Conservation (phyloP, 2,113 vertebrate genomes). For the Thalassarche chlororhynchos region DNA sequence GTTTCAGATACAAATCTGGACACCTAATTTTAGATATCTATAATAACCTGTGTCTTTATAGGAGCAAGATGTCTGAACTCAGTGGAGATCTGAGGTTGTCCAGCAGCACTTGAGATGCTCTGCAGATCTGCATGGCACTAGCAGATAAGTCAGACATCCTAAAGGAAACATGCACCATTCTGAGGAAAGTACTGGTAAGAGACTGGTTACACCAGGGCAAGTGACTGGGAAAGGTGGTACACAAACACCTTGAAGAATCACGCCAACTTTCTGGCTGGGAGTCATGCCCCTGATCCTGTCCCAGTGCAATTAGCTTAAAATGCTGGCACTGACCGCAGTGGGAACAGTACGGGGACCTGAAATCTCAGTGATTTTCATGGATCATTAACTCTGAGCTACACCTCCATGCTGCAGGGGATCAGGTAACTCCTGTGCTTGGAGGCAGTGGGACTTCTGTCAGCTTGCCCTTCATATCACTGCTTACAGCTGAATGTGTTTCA, state of each 20-base stretch:
- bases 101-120: neutral
- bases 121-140: neutral
- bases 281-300: neutral
- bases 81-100: neutral
- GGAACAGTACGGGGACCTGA: neutral
- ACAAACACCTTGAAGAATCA: neutral
- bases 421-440: neutral
- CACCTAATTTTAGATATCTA: neutral
- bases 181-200: neutral
- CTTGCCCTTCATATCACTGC: conserved; percentile 18
- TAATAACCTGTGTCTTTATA: neutral
- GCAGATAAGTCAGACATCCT: neutral
- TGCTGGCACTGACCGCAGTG: neutral
- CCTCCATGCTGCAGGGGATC: neutral
- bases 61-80: neutral
- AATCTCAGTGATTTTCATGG: neutral
- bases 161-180: neutral
- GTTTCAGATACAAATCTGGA: neutral
- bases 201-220: neutral
- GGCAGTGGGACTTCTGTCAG: neutral
- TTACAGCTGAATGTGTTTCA: conserved; percentile 22
- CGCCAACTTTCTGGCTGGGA: neutral
- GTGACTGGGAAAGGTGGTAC: neutral
- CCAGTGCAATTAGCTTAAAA: neutral
- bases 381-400: neutral